A percentile compares a stretch with the other conserved stretches of the same genome.
Conservation (phyloP, 1,140 invertebrate genomes). For the Archivesica marissinica region DNA sequence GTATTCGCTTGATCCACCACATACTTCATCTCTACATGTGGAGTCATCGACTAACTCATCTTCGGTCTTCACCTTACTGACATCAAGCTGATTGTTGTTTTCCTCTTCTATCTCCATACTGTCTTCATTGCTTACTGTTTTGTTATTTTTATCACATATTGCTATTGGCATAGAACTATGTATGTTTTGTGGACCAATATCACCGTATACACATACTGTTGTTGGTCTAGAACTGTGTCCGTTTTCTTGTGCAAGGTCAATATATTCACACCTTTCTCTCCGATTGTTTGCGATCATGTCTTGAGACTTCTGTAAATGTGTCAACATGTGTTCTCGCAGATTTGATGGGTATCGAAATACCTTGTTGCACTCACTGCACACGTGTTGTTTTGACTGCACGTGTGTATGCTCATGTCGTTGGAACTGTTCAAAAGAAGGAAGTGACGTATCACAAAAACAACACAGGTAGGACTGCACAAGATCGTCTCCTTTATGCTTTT, state of each 20-base stretch:
- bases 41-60: neutral
- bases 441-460: conserved; percentile 72
- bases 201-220: too few species aligned
- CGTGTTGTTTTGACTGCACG: conserved; percentile 69
- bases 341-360: conserved; percentile 70
- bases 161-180: too few species aligned
- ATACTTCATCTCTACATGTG: neutral
- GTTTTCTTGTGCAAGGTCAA: too few species aligned
- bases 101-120: conserved; percentile 5
- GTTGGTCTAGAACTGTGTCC: too few species aligned
- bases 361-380: conserved; percentile 71
- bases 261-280: too few species aligned
- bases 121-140: neutral
- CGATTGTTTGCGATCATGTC: too few species aligned
- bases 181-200: too few species aligned
- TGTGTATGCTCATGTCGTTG: conserved; percentile 77
- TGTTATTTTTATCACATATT: too few species aligned
- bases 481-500: conserved; percentile 71
- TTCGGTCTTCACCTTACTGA: neutral
- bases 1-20: conserved; percentile 65
- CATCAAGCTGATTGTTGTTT: conserved; percentile 31
- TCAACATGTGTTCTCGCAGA: conserved; percentile 71
- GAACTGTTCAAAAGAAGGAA: conserved; percentile 73
- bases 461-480: conserved; percentile 69
- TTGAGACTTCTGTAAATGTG: conserved; percentile 60